Evolutionary conservation across 1,140 invertebrate genomes (phyloP).

Genomic region (Archivesica marissinica): DNA sequence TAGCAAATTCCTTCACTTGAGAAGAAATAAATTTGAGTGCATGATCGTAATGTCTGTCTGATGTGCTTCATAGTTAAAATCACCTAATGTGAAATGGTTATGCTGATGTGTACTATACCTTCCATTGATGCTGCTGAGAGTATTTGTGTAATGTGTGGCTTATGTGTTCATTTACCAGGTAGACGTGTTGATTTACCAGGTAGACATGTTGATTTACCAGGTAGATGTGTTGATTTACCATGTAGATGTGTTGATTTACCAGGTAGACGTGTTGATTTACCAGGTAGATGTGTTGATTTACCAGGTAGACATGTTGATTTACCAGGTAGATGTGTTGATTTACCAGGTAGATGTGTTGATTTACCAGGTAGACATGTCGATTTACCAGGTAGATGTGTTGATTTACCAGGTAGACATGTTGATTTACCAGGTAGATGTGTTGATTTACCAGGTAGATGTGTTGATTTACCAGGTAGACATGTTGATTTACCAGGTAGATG

Average conservation of each 20-base stretch:
- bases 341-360: conserved; percentile 29
- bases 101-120: conserved; percentile 18
- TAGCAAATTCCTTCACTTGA: neutral
- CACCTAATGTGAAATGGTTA: neutral
- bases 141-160: conserved; percentile 5
- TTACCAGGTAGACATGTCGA: conserved; percentile 1
- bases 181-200: conserved; percentile 24
- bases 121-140: conserved; percentile 7
- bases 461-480: conserved; percentile 28
- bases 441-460: conserved; percentile 29
- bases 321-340: conserved; percentile 32
- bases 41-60: neutral
- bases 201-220: no score
- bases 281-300: conserved; percentile 23
- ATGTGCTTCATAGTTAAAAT: conserved; percentile 11
- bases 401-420: conserved; percentile 26
- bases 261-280: neutral
- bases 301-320: conserved; percentile 23
- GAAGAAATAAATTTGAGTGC: conserved; percentile 2
- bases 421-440: no score
- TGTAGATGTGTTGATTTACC: conserved; percentile 29
- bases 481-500: no score
- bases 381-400: no score
- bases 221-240: no score
- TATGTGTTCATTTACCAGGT: neutral